These are phyloP conservation scores for Reticulitermes speratus DNA, from an alignment of 1,140 invertebrate genomes.

Conservation along the genomic window DNA sequence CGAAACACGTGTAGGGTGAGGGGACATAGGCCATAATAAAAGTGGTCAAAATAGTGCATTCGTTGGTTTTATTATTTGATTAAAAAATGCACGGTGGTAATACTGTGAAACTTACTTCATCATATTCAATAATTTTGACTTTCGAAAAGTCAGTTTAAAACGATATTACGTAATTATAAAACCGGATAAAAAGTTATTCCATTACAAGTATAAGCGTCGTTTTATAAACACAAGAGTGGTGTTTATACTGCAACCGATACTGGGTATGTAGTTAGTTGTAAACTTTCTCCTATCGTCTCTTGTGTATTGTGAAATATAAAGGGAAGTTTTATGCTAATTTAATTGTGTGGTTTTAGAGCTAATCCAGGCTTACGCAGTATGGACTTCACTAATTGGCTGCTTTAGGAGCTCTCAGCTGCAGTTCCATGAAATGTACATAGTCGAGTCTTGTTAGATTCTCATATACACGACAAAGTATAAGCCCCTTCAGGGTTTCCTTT, in stretches of 20 bases:
- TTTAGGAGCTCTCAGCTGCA: slow-evolving; percentile 2
- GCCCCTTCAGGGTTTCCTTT: neutral
- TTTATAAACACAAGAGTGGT: neutral
- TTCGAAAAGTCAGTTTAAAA: no score
- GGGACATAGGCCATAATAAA: no score
- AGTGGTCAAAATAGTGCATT: no score
- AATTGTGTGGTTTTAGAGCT: neutral
- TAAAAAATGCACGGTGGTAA: no score
- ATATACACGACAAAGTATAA: slow-evolving; percentile 7
- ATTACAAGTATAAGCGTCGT: neutral
- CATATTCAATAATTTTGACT: no score
- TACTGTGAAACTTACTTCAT: no score
- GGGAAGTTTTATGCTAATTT: slow-evolving; percentile 9
- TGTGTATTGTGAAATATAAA: neutral
- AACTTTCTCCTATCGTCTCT: neutral
- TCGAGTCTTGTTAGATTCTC: neutral
- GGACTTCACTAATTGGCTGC: neutral
- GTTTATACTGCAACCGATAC: slow-evolving; percentile 2
- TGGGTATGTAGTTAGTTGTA: neutral
- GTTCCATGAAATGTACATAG: neutral
- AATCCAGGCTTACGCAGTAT: neutral
- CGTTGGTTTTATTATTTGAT: no score
- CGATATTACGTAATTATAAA: no score
- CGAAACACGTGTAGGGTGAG: no score
- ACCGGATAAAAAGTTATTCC: neutral